These are phyloP conservation scores for Lophius piscatorius DNA, from an alignment of 2,113 vertebrate genomes.

Conservation along the genomic window DNA sequence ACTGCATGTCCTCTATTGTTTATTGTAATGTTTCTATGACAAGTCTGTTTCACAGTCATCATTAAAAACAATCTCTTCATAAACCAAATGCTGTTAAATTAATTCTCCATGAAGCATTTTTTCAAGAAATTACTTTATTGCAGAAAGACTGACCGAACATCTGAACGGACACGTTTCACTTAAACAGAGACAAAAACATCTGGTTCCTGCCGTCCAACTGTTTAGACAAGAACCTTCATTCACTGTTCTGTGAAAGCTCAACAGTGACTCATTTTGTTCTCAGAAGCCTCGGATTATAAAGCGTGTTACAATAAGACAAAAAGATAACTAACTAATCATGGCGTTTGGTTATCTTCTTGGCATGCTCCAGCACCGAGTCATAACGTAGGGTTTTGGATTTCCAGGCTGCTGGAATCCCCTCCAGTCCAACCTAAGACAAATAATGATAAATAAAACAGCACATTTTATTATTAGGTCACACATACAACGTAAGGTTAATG, in stretches of 20 bases:
- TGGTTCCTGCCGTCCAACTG: constrained; percentile 44
- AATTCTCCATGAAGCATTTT: background rate
- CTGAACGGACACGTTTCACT: constrained; percentile 42
- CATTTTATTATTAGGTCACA: background rate
- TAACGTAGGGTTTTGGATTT: constrained; percentile 64
- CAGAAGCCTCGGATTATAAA: background rate
- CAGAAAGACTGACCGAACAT: constrained; percentile 8
- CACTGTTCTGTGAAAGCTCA: constrained; percentile 56
- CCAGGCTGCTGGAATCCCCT: constrained; percentile 77
- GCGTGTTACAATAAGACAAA: background rate
- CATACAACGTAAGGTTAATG: background rate
- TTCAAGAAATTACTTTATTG: constrained; percentile 23
- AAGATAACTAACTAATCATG: constrained; percentile 29
- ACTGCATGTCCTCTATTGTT: too few relatives aligned
- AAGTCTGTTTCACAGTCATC: too few relatives aligned
- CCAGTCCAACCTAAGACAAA: constrained; percentile 64
- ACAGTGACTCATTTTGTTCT: constrained; percentile 32
- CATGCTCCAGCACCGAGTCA: constrained; percentile 56
- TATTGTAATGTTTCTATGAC: too few relatives aligned
- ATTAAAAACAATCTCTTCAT: too few relatives aligned
- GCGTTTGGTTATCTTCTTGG: constrained; percentile 62
- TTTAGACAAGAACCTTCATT: constrained; percentile 76
- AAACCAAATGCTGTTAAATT: too few relatives aligned
- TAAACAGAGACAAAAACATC: constrained; percentile 71
- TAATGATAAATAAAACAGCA: background rate